Evolutionary conservation across 2,113 vertebrate genomes (phyloP).

Genomic region (Edolisoma coerulescens): DNA sequence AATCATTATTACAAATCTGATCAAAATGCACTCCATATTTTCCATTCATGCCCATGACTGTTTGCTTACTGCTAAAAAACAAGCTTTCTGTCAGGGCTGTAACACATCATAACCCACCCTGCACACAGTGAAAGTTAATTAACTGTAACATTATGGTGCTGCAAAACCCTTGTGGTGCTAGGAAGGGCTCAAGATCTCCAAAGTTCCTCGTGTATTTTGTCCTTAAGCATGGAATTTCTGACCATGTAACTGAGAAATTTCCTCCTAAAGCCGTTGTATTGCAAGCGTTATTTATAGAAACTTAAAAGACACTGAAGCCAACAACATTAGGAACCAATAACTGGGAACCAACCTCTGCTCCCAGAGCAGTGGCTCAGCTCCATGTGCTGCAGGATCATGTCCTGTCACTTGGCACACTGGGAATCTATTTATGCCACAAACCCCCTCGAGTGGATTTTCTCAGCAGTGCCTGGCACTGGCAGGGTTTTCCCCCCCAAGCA

Average conservation of each 20-base stretch:
- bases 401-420: rapidly evolving
- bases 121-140: not conserved
- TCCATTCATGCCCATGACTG: not conserved
- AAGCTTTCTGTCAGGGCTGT: not conserved
- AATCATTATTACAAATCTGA: conserved; percentile 26
- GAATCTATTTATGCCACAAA: not conserved
- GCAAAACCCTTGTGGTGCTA: not conserved
- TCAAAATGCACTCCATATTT: not conserved
- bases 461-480: not conserved
- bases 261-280: not conserved
- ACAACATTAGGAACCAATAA: not conserved
- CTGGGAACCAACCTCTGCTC: too few species aligned
- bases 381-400: not conserved
- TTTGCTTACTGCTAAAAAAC: not conserved
- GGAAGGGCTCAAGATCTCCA: not conserved
- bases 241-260: not conserved
- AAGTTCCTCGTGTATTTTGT: not conserved
- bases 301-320: not conserved
- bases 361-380: not conserved
- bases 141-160: not conserved
- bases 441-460: not conserved
- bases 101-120: not conserved
- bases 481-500: not conserved
- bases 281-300: not conserved
- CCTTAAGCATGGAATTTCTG: not conserved